Evolutionary conservation across 2,888 invertebrate genomes (phyloP), one percentile per base, ranked within the genome.

Genomic region (Pharmacophagus antenor): DNA sequence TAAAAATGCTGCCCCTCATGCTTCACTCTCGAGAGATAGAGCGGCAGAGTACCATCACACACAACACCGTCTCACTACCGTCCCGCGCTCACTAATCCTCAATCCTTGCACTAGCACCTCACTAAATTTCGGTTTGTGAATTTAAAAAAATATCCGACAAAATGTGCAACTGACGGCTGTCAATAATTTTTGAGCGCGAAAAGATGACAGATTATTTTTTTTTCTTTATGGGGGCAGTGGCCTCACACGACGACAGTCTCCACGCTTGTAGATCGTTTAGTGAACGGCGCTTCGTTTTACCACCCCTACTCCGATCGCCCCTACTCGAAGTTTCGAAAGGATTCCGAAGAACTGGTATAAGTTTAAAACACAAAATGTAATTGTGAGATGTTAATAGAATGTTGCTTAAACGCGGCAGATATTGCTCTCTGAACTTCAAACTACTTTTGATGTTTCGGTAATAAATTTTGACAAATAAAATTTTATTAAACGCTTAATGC

Each of bases 41-140:
- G 85, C 73, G 77, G 83, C 87, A 76, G 84, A 87, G 83, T 86
- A 86, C 72, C 88, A 90, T 89, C 85, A 87, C 87, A 87, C 85
- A 84, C 81, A 69, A 63, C 51, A 62, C 64, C 56, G 62, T 53
- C 53, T 76, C 80, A 76, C 75, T 74, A 82, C 77, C 69, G 74
- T 79, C 72, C 70, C 63, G 69, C 70, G 71, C 74, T 68, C 79
- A 74, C 76, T 71, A 71, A 72, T 68, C 72, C 74, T 69, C 67
- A 68, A 49, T 20, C 25, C 21, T 64, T 62, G 64, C 70, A 74
- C 75, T 71, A 71, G 77, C 78, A 65, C 66, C 63, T 62, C 65
- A 71, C 70, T 69, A 61, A n/a, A n/a, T n/a, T n/a, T 42, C 65
- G 52, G 62, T 70, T 60, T 62, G 66, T 51, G 60, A 64, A 58